Evolutionary conservation across 2,888 invertebrate genomes (phyloP).

Genomic region (Lithophane semibrunnea): DNA sequence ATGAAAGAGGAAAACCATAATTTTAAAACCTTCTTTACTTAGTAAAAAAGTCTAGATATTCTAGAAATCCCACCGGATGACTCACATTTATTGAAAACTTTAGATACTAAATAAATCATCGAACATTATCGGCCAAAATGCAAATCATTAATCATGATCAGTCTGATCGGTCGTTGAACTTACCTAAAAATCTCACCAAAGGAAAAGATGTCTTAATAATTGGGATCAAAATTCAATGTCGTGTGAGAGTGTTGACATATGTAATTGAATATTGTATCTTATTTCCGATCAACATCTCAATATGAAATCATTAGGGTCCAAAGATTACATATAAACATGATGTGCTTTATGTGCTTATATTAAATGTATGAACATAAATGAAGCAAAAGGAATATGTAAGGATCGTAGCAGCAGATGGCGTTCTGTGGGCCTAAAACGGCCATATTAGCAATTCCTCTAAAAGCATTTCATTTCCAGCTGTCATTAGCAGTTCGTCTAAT

Average conservation of each 20-base stretch:
- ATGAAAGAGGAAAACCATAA: neutral
- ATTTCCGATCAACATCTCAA: constrained; percentile 33
- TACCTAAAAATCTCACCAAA: constrained; percentile 36
- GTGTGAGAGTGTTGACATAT: constrained; percentile 2
- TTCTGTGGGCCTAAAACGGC: too few species aligned
- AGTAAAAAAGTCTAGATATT: too few species aligned
- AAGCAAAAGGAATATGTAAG: too few species aligned
- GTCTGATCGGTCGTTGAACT: constrained; percentile 48
- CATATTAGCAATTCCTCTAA: too few species aligned
- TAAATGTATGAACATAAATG: too few species aligned
- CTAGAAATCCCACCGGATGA: neutral
- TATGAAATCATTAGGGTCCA: constrained; percentile 20
- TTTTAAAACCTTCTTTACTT: too few species aligned
- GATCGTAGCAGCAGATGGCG: too few species aligned
- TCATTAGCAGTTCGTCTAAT: too few species aligned
- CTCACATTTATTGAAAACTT: neutral
- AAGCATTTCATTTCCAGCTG: too few species aligned
- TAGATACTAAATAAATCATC: constrained; percentile 10
- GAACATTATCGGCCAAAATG: constrained; percentile 15
- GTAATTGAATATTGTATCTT: constrained; percentile 13
- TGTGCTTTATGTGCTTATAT: too few species aligned
- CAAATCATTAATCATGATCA: constrained; percentile 43
- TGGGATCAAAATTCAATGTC: constrained; percentile 6
- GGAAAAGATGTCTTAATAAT: neutral
- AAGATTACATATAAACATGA: neutral